A percentile compares a stretch with the other conserved stretches of the same genome.
These are phyloP conservation scores for Anagyrus pseudococci DNA, from an alignment of 2,888 invertebrate genomes.

Conservation along the genomic window DNA sequence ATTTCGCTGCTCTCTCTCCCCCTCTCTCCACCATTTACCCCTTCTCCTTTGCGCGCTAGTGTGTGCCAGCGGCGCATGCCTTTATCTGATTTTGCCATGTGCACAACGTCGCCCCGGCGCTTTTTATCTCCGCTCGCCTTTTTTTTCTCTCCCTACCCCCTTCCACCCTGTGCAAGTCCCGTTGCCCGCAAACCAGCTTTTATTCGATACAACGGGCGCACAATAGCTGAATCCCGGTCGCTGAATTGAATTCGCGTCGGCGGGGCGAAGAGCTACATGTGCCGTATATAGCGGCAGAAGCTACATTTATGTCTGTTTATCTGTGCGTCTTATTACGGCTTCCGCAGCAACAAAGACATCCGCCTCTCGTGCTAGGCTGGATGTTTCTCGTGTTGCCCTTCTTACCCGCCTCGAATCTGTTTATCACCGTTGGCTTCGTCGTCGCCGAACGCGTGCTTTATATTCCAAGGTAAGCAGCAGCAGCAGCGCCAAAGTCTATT, in stretches of 20 bases:
- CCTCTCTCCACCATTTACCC: too few species aligned
- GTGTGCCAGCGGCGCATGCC: too few species aligned
- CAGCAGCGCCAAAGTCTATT: too few species aligned
- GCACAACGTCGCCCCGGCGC: too few species aligned
- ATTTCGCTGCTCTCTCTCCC: too few species aligned
- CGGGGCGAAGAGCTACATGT: too few species aligned
- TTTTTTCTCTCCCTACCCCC: neutral
- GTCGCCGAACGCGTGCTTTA: conserved; percentile 89
- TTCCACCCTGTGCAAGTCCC: neutral
- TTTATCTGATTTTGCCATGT: too few species aligned
- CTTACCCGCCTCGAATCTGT: conserved; percentile 83
- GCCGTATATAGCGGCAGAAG: neutral
- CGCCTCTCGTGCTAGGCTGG: conserved; percentile 73
- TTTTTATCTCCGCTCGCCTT: neutral
- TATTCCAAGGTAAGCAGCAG: conserved; percentile 77
- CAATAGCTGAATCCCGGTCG: neutral
- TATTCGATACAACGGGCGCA: neutral
- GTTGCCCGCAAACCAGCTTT: neutral
- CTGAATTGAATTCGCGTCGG: too few species aligned
- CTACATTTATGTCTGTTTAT: neutral
- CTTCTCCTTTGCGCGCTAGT: too few species aligned
- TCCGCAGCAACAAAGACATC: conserved; percentile 72
- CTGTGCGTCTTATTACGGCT: neutral
- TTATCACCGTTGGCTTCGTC: conserved; percentile 83
- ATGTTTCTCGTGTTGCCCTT: conserved; percentile 82